phyloP scores from a whole-genome alignment of 2,888 invertebrate species.

The Thereva nobilitata region DNA sequence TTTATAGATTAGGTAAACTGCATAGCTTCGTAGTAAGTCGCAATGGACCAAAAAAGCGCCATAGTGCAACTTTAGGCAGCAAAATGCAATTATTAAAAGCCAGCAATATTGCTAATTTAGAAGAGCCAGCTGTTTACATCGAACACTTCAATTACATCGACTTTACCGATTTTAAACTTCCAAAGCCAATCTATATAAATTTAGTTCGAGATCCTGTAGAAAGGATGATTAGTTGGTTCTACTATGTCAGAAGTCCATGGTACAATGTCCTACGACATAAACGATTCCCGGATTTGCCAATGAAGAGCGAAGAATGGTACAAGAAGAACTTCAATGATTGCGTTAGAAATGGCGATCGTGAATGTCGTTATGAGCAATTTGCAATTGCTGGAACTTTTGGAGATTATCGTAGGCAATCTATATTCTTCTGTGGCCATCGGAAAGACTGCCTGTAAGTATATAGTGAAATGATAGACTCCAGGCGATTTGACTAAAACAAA shows the following conservation, averaged over 20 bases:
- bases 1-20: constrained; percentile 65
- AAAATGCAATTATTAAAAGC: constrained; percentile 68
- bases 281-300: constrained; percentile 45
- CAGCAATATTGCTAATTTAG: constrained; percentile 68
- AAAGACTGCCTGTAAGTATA: constrained; percentile 74
- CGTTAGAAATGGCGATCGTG: constrained; percentile 76
- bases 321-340: constrained; percentile 78
- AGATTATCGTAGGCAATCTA: constrained; percentile 79
- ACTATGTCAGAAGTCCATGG: constrained; percentile 84
- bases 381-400: constrained; percentile 78
- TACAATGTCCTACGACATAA: constrained; percentile 74
- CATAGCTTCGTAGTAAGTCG: constrained; percentile 74
- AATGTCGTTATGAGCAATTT: constrained; percentile 78
- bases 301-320: constrained; percentile 47
- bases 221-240: constrained; percentile 85
- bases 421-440: constrained; percentile 88
- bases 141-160: constrained; percentile 89
- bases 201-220: constrained; percentile 85
- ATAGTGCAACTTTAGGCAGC: constrained; percentile 64
- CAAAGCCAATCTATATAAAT: constrained; percentile 84
- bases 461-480: neutral
- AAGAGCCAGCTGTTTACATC: constrained; percentile 79
- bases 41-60: constrained; percentile 69
- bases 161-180: constrained; percentile 75
- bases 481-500: neutral